Percentiles rank a stretch among this genome's conserved stretches.
Evolutionary conservation across 2,888 invertebrate species (phyloP).

Genomic region (Cosmorhoe ocellata): DNA sequence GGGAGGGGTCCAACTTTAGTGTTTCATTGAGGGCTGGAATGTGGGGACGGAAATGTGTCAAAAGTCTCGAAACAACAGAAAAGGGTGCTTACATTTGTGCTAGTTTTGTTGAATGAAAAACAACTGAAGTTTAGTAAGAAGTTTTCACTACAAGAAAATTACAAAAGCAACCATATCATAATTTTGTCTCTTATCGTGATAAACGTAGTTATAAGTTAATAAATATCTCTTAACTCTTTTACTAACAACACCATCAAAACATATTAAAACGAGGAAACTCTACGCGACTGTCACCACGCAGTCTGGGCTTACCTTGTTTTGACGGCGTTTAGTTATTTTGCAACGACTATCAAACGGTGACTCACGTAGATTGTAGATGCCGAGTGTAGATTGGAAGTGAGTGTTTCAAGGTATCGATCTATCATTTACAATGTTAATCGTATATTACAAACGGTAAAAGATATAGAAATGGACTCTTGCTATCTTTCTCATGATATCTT

Average conservation of each 20-base stretch:
- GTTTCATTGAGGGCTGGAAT: slow-evolving; percentile 32
- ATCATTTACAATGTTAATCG: slow-evolving; percentile 22
- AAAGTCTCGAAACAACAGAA: slow-evolving; percentile 40
- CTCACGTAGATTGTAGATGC: slow-evolving; percentile 41
- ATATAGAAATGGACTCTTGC: no score
- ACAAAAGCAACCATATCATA: no score
- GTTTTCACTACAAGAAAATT: no score
- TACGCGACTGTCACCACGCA: slow-evolving; percentile 15
- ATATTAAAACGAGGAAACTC: slow-evolving; percentile 1
- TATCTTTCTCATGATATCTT: no score
- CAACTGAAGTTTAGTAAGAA: no score
- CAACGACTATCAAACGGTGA: slow-evolving; percentile 48
- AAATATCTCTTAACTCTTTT: no score
- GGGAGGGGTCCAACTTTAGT: slow-evolving; percentile 44
- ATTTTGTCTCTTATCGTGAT: no score
- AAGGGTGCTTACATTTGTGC: slow-evolving; percentile 31
- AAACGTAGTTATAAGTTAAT: no score
- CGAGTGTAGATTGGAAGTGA: slow-evolving; percentile 26
- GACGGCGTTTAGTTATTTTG: slow-evolving; percentile 47
- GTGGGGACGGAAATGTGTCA: slow-evolving; percentile 44
- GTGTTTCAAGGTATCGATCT: slow-evolving; percentile 44
- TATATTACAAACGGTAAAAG: no score
- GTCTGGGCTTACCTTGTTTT: slow-evolving; percentile 44
- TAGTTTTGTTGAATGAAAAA: slow-evolving; percentile 16
- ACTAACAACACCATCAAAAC: no score